Evolutionary conservation across 2,888 invertebrate species (phyloP), one percentile per base, ranked within the genome.

Genomic region (Acanthosepion lycidas): DNA sequence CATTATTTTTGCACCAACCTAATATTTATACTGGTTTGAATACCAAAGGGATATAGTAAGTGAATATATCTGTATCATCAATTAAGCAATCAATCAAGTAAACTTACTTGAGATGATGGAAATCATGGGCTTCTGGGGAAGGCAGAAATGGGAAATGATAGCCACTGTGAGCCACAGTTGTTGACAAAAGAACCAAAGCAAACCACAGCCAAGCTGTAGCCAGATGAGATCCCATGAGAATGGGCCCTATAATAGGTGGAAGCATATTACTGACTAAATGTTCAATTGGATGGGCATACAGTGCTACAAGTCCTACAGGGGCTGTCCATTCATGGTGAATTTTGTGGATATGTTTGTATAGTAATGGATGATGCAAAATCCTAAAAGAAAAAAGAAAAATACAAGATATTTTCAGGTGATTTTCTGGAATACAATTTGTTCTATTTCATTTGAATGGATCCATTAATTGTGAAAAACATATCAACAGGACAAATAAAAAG

Each of bases 311-410:
- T n/a, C 98, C 98, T 94, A 99, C 98, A 0, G 99, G 99, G 0
- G 99, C 98, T 3, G 98, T 98, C 99, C 99, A 99, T 97, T 99
- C 98, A 96, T 99, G 99, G 97, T 99, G 99, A 96, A 98, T 98
- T 97, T 99, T 99, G 97, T 99, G 99, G 96, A 99, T 98, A 96
- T 98, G 98, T 96, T 98, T 98, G 97, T 99, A 99, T 94, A 99
- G 97, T 95, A 98, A 97, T 95, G 98, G 98, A 96, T 98, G 98
- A 96, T 99, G 99, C 64, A 99, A 98, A 95, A 98, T 97, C 96
- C 98, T 98, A 97, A 23, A 23, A 97, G 97, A 95, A 95, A 42
- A 92, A 92, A 51, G 12, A 1, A 51, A 93, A 93, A 93, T 51
- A 33, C 93, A 93, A 51, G n/a, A 93, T 8, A 23, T 53, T 6